Evolutionary conservation across 2,888 invertebrate genomes (phyloP).

Genomic region (Heteromyza rotundicornis): DNA sequence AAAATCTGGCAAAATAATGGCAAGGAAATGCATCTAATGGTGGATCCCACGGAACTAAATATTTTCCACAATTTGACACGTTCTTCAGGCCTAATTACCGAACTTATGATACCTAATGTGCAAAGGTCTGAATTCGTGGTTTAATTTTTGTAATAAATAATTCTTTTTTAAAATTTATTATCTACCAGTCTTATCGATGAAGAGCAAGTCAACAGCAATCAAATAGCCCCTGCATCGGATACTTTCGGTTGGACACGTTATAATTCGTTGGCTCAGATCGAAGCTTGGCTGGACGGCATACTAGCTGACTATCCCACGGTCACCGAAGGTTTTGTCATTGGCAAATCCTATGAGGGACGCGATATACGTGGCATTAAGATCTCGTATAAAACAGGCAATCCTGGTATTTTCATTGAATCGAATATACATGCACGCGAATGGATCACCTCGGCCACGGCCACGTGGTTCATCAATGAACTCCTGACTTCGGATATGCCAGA

Average conservation of each 20-base stretch:
- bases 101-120: conserved; percentile 66
- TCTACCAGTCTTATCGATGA: conserved; percentile 62
- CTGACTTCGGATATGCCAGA: conserved; percentile 67
- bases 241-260: conserved; percentile 68
- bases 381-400: conserved; percentile 56
- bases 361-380: conserved; percentile 66
- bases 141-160: not conserved
- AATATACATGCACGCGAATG: conserved; percentile 73
- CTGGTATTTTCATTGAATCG: conserved; percentile 69
- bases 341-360: conserved; percentile 67
- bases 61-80: conserved; percentile 57
- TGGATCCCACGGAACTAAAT: conserved; percentile 64
- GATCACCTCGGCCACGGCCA: conserved; percentile 73
- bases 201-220: conserved; percentile 23
- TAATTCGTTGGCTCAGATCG: conserved; percentile 66
- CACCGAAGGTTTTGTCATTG: conserved; percentile 64
- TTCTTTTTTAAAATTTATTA: conserved; percentile 9
- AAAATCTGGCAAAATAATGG: conserved; percentile 37
- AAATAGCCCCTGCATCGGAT: conserved; percentile 15
- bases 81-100: conserved; percentile 47
- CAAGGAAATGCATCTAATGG: conserved; percentile 64
- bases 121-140: conserved; percentile 59
- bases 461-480: conserved; percentile 74
- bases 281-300: conserved; percentile 66
- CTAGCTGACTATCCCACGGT: conserved; percentile 63